Conservation (phyloP, 2,797 vertebrate species). For the Catamblyrhynchus diadema region DNA sequence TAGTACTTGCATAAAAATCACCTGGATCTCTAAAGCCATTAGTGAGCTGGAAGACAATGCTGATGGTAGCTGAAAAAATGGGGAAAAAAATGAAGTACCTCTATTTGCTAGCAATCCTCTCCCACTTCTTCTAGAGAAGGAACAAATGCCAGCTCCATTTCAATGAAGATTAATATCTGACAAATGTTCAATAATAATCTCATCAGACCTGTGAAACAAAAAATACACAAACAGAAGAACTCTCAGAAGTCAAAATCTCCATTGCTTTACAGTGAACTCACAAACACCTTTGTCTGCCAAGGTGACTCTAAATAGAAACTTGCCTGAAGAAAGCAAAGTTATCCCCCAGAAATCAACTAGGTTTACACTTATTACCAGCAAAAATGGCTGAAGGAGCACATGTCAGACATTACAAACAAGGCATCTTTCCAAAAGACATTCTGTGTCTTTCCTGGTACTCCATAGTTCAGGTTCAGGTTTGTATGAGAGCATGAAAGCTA, state of each 20-base stretch:
- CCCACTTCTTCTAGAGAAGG: neutral
- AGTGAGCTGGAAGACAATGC: neutral
- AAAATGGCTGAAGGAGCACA: neutral
- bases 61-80: neutral
- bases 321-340: neutral
- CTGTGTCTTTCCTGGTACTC: rapidly evolving
- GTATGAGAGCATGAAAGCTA: neutral
- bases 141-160: neutral
- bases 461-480: neutral
- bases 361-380: neutral
- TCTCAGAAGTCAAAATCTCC: neutral
- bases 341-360: neutral
- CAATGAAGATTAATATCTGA: neutral
- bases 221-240: neutral
- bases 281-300: neutral
- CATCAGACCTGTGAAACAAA: neutral
- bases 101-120: neutral
- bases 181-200: neutral
- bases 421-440: neutral
- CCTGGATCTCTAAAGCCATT: neutral
- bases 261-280: neutral
- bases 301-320: neutral
- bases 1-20: neutral
- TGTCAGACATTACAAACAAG: neutral
- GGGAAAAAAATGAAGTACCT: neutral